Conservation (phyloP, 2,888 invertebrate species). For the Hofmannophila pseudospretella region DNA sequence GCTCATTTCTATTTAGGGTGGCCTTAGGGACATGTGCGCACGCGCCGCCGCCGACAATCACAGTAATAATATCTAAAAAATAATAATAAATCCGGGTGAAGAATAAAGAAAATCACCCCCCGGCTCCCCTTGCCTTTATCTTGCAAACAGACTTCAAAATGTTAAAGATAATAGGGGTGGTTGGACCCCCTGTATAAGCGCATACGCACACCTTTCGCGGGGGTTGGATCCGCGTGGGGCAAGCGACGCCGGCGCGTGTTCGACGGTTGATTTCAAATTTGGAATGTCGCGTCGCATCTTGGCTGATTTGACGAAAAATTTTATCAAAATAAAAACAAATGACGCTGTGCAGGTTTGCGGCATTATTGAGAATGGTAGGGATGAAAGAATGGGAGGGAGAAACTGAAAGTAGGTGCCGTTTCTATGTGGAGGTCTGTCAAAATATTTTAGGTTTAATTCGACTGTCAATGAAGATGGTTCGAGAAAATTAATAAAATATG, state of each 20-base stretch:
- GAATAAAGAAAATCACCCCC: constrained; percentile 77
- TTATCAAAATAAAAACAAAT: constrained; percentile 1
- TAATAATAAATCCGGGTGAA: constrained; percentile 77
- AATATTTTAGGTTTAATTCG: no score
- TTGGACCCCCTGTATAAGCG: constrained; percentile 47
- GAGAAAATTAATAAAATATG: no score
- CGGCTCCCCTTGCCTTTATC: constrained; percentile 73
- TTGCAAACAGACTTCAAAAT: constrained; percentile 75
- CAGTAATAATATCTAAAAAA: constrained; percentile 78
- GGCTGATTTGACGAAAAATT: constrained; percentile 17
- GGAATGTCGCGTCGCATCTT: constrained; percentile 33
- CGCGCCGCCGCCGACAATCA: constrained; percentile 65
- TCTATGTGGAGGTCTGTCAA: no score
- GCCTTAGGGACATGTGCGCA: constrained; percentile 71
- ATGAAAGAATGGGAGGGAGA: no score
- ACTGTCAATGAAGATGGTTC: no score
- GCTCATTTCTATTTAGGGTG: constrained; percentile 46
- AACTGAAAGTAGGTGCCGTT: no score
- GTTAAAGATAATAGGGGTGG: constrained; percentile 76
- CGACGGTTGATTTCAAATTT: constrained; percentile 69
- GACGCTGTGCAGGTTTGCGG: no score
- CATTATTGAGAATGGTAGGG: no score
- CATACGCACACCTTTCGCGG: constrained; percentile 74
- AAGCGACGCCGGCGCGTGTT: constrained; percentile 35
- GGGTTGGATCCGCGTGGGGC: constrained; percentile 46